These are phyloP conservation scores for Entomyzon cyanotis DNA, from an alignment of 2,113 vertebrate species.

Conservation along the genomic window DNA sequence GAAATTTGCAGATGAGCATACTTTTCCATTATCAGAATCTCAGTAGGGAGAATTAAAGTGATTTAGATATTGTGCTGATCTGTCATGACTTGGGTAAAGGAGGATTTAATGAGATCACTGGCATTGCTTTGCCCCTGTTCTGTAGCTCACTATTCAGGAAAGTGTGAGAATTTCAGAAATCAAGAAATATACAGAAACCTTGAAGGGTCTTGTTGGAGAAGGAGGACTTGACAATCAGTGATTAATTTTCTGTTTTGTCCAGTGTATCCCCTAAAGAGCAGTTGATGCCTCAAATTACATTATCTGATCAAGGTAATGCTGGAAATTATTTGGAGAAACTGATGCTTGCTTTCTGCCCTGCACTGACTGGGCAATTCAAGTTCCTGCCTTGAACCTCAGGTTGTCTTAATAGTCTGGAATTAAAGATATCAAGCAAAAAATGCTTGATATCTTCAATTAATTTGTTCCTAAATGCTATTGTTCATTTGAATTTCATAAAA, in stretches of 20 bases:
- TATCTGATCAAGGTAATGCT: not conserved
- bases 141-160: not conserved
- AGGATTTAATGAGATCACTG: slow-evolving; percentile 3
- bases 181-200: not conserved
- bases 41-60: not conserved
- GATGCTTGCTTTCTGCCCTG: not conserved
- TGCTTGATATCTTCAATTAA: not conserved
- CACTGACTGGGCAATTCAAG: not conserved
- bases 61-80: slow-evolving; percentile 20
- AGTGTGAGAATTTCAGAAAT: not conserved
- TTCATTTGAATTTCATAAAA: not conserved
- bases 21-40: slow-evolving; percentile 29
- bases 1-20: not conserved
- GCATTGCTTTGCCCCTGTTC: not conserved
- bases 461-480: not conserved
- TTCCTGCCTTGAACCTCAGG: not conserved
- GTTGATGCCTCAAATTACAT: not conserved
- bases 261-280: not conserved
- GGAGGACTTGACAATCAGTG: not conserved
- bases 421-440: not conserved
- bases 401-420: not conserved
- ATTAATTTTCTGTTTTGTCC: not conserved
- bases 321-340: not conserved
- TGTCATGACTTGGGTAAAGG: not conserved
- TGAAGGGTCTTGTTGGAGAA: not conserved